Base-by-base conservation (phyloP, 2,113 vertebrate genomes). In the Epinephelus cyanopodus region DNA sequence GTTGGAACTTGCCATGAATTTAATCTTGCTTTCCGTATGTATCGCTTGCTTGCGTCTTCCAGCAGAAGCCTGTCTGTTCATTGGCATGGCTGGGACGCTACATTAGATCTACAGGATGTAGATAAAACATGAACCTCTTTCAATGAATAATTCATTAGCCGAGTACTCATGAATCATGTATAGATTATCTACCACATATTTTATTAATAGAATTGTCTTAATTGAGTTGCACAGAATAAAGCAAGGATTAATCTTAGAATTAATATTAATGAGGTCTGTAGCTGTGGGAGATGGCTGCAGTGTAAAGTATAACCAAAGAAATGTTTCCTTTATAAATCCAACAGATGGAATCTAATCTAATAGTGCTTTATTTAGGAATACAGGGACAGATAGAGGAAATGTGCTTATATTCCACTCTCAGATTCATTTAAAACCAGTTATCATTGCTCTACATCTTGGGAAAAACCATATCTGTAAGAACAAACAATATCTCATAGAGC, bases 151-250 rank as follows among this genome's bases (percentile, higher is more conserved):
- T 95, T 91, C 80, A 96, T 89, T 48, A 67, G 37, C 77, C 1
- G 6, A 85, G 90, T 12, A 80, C 90, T 94, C 94, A 95, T 95
- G 92, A 96, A 95, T 95, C 86, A 95, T 95, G 91, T 77, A 95
- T 94, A 93, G 89, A 92, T 94, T 93, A 95, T 91, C 91, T 82
- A 87, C 79, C 33, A 61, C 91, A 95, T 96, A 94, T 94, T 91
- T 95, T 96, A 96, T 96, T 95, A 94, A 96, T 94, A 91, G 81
- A 87, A 94, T 93, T 94, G 92, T 94, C 91, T 95, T 94, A 94
- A 95, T 95, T 94, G 92, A 94, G 92, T 93, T 90, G 91, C 80
- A 61, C 85, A 82, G 90, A 93, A 93, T 93, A 94, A 94, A 95
- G 92, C 72, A 86, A 57, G 77, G 91, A 95, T 95, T 95, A 90